phyloP scores from a whole-genome alignment of 2,888 invertebrate species.

The Tachystola acroxantha region DNA sequence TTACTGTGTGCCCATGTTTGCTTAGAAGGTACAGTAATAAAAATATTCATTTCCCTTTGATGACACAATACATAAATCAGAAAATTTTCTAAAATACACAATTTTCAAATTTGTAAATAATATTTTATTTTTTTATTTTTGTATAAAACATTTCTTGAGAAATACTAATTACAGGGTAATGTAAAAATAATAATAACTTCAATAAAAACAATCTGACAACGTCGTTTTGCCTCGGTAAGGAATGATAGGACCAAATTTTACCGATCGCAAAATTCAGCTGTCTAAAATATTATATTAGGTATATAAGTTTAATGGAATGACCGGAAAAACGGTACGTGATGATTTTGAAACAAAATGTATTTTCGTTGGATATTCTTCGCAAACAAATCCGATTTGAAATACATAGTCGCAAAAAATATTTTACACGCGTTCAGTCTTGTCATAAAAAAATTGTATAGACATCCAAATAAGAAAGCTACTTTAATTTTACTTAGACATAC shows the following conservation, averaged over 20 bases:
- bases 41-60: constrained; percentile 1
- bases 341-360: too few species aligned
- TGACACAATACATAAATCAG: constrained; percentile 2
- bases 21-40: constrained; percentile 33
- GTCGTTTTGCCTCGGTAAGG: constrained; percentile 74
- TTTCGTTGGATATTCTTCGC: too few species aligned
- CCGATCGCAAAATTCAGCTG: constrained; percentile 66
- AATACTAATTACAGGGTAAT: constrained; percentile 23
- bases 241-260: constrained; percentile 82
- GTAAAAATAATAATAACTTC: constrained; percentile 38
- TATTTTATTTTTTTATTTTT: too few species aligned
- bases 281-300: constrained; percentile 24
- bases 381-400: too few species aligned
- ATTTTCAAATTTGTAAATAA: too few species aligned
- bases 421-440: too few species aligned
- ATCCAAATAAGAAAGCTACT: too few species aligned
- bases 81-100: constrained; percentile 12
- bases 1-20: constrained; percentile 59
- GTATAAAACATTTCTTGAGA: too few species aligned
- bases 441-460: too few species aligned
- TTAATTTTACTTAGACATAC: too few species aligned
- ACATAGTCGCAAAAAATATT: too few species aligned
- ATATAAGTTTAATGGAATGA: constrained; percentile 15
- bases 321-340: too few species aligned
- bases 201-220: constrained; percentile 35